A percentile compares a stretch with the other conserved stretches of the same genome.
phyloP scores from a whole-genome alignment of 2,888 invertebrate genomes.

The Tubulanus polymorphus region DNA sequence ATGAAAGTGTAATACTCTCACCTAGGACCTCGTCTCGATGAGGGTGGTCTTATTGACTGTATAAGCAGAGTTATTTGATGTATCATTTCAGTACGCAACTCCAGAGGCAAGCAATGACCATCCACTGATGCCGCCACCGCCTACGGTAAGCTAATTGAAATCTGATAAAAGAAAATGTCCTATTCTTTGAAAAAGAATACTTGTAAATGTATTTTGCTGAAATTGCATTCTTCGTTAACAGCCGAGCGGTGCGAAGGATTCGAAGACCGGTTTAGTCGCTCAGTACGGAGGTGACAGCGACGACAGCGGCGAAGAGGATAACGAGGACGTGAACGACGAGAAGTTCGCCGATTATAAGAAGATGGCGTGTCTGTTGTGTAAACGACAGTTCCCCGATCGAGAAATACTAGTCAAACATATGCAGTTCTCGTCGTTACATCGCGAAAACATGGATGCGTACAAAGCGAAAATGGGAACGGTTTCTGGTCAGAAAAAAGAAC shows the following conservation, averaged over 20 bases:
- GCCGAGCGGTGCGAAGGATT: conserved; percentile 5
- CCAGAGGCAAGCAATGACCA: conserved; percentile 39
- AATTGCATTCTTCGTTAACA: too few species aligned
- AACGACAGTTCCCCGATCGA: conserved; percentile 84
- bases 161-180: background rate
- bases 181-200: too few species aligned
- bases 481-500: too few species aligned
- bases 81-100: too few species aligned
- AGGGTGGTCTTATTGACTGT: too few species aligned
- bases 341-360: conserved; percentile 73
- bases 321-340: conserved; percentile 53
- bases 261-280: conserved; percentile 60
- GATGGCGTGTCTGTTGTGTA: conserved; percentile 89
- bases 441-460: conserved; percentile 50
- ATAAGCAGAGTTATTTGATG: too few species aligned
- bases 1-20: too few species aligned
- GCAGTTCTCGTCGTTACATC: conserved; percentile 89
- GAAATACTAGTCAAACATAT: conserved; percentile 88
- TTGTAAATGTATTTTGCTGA: too few species aligned
- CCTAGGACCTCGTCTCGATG: too few species aligned
- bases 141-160: conserved; percentile 23
- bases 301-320: conserved; percentile 62
- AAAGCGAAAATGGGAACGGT: background rate
- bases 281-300: conserved; percentile 74
- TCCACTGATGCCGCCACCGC: conserved; percentile 44